phyloP scores from a whole-genome alignment of 2,797 vertebrate genomes.

The Orestias chungarensis region DNA sequence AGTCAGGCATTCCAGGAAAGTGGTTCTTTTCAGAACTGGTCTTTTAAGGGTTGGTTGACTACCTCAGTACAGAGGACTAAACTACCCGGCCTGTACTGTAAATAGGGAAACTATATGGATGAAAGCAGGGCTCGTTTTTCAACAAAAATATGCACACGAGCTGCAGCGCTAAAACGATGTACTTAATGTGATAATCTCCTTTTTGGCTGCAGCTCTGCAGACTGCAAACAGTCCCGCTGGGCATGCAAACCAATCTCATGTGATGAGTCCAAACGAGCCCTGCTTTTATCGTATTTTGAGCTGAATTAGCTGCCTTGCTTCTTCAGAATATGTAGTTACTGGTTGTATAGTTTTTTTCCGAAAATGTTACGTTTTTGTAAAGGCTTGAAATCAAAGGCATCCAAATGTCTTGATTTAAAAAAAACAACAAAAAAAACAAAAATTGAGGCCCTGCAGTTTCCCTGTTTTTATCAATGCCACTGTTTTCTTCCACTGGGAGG shows the following conservation, averaged over 20 bases:
- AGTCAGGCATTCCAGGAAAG: slow-evolving; percentile 99
- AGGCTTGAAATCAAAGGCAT: slow-evolving; percentile 97
- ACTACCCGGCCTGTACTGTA: slow-evolving; percentile 99
- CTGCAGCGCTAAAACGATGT: slow-evolving; percentile 88
- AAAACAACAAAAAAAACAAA: slow-evolving; percentile 55
- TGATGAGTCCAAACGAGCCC: slow-evolving; percentile 98
- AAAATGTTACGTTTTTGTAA: slow-evolving; percentile 99
- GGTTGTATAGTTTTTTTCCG: slow-evolving; percentile 99
- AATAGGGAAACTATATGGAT: slow-evolving; percentile 99
- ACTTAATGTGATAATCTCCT: slow-evolving; percentile 99
- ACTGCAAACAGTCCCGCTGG: slow-evolving; percentile 92
- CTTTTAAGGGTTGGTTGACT: slow-evolving; percentile 99
- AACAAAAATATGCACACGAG: slow-evolving; percentile 98
- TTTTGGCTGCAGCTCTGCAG: slow-evolving; percentile 92
- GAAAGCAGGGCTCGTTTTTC: slow-evolving; percentile 99
- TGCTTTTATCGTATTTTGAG: slow-evolving; percentile 99
- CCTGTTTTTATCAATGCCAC: slow-evolving; percentile 93
- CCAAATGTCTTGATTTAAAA: slow-evolving; percentile 93
- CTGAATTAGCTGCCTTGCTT: slow-evolving; percentile 99
- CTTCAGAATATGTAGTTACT: slow-evolving; percentile 99
- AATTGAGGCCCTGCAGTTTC: slow-evolving; percentile 96
- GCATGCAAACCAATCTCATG: slow-evolving; percentile 95
- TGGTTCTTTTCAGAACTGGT: slow-evolving; percentile 99
- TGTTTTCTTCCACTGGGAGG: slow-evolving; percentile 72
- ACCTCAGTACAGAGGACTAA: slow-evolving; percentile 99